Percentiles rank a stretch among this genome's conserved stretches.
These are phyloP conservation scores for Bacillus rossius DNA, from an alignment of 1,140 invertebrate species.

Conservation along the genomic window DNA sequence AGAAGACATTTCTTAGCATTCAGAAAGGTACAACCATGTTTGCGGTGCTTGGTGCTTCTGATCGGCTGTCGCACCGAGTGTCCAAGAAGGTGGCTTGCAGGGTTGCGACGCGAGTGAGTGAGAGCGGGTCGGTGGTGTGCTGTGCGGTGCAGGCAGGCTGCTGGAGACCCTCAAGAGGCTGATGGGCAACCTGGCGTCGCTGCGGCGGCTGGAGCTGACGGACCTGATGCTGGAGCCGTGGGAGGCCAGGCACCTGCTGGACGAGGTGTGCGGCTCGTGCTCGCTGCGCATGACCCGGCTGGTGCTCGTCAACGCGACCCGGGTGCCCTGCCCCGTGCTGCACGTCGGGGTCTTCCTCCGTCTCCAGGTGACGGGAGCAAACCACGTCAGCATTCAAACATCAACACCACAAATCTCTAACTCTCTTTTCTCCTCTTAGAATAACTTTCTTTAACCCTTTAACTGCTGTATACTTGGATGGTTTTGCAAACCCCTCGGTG, in stretches of 20 bases:
- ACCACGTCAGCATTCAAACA: too few species aligned
- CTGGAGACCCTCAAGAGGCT: constrained; percentile 62
- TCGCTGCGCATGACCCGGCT: constrained; percentile 58
- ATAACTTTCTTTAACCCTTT: too few species aligned
- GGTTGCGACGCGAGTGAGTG: too few species aligned
- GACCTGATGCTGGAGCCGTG: constrained; percentile 69
- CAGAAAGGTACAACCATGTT: too few species aligned
- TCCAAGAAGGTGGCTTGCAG: too few species aligned
- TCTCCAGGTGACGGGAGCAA: constrained; percentile 42
- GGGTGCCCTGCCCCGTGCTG: constrained; percentile 62
- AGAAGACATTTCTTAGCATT: neutral
- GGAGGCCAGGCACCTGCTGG: constrained; percentile 64
- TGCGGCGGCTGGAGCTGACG: constrained; percentile 62
- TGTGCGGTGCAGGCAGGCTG: constrained; percentile 50
- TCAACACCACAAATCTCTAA: too few species aligned
- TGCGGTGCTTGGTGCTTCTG: too few species aligned
- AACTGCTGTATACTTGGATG: too few species aligned
- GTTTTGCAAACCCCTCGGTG: too few species aligned
- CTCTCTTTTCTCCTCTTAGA: too few species aligned
- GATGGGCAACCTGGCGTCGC: constrained; percentile 57
- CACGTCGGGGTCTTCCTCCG: constrained; percentile 75
- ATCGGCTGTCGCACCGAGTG: too few species aligned
- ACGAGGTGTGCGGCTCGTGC: constrained; percentile 63
- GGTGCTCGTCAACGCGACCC: constrained; percentile 70
- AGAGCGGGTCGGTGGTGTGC: too few species aligned